Evolutionary conservation across 2,113 vertebrate genomes (phyloP).

Genomic region (Gnathonemus longibarbis): DNA sequence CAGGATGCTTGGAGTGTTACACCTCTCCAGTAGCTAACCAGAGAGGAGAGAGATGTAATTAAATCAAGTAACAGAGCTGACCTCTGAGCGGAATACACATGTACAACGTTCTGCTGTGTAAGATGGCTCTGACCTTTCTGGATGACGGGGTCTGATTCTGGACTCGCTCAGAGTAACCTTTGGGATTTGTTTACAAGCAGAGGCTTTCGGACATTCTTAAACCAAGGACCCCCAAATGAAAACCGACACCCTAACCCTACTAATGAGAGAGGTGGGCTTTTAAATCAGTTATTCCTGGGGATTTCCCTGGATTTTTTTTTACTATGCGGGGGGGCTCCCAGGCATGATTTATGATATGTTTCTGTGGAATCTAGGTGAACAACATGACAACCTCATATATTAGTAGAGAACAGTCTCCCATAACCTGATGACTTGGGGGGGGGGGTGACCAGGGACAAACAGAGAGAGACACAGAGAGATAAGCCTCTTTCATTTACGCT

Average conservation of each 20-base stretch:
- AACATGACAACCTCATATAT: not conserved
- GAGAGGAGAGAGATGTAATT: constrained; percentile 10
- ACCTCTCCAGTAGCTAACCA: not conserved
- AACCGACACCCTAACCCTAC: not conserved
- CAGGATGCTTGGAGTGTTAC: constrained; percentile 5
- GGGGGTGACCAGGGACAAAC: not conserved
- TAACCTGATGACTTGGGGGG: not conserved
- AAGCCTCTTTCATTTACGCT: not conserved
- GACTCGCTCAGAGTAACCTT: not conserved
- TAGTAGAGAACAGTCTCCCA: not conserved
- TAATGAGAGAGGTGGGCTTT: not conserved
- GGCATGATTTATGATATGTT: not conserved
- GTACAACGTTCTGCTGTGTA: constrained; percentile 19
- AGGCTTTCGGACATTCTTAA: not conserved
- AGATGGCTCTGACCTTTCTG: constrained; percentile 19
- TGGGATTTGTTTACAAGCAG: not conserved
- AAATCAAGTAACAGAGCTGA: constrained; percentile 16
- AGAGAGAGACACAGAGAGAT: not conserved
- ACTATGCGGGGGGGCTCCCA: not conserved
- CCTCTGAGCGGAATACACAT: not conserved
- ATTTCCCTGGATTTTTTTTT: not conserved
- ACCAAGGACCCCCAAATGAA: not conserved
- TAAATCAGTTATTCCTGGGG: not conserved
- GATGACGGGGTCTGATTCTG: not conserved
- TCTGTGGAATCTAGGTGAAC: not conserved